A percentile compares a stretch with the other conserved stretches of the same genome.
phyloP scores from a whole-genome alignment of 2,888 invertebrate genomes.

The Pachymerium ferrugineum region DNA sequence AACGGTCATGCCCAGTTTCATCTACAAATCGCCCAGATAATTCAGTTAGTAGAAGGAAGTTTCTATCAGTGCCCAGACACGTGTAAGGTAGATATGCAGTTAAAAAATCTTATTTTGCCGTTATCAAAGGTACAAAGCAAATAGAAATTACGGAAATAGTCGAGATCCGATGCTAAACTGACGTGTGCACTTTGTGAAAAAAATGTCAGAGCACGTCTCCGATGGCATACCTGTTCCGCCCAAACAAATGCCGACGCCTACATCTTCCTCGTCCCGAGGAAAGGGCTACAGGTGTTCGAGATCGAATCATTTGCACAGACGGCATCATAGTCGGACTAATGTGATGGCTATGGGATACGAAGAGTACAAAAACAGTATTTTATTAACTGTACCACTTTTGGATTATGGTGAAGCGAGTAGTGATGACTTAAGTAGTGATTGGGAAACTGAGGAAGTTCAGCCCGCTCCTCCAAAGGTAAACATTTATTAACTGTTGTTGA shows the following conservation, averaged over 20 bases:
- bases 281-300: neutral
- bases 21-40: neutral
- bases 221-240: neutral
- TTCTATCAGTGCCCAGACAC: neutral
- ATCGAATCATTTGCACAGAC: neutral
- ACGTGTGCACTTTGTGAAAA: too few relatives aligned
- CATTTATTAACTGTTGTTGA: too few relatives aligned
- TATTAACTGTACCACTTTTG: constrained; percentile 32
- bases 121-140: too few relatives aligned
- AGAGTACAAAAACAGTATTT: constrained; percentile 63
- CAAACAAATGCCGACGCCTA: neutral
- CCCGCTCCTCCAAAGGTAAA: constrained; percentile 14
- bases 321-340: neutral
- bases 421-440: constrained; percentile 84
- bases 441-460: constrained; percentile 58
- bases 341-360: constrained; percentile 58
- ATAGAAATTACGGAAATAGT: too few relatives aligned
- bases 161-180: too few relatives aligned
- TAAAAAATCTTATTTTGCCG: too few relatives aligned
- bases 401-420: constrained; percentile 87
- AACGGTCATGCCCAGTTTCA: neutral
- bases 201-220: neutral
- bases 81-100: neutral
- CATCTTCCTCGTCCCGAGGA: neutral
- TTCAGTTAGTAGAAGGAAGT: neutral